Conservation (phyloP, 2,113 vertebrate genomes). For the Dipodomys spectabilis region DNA sequence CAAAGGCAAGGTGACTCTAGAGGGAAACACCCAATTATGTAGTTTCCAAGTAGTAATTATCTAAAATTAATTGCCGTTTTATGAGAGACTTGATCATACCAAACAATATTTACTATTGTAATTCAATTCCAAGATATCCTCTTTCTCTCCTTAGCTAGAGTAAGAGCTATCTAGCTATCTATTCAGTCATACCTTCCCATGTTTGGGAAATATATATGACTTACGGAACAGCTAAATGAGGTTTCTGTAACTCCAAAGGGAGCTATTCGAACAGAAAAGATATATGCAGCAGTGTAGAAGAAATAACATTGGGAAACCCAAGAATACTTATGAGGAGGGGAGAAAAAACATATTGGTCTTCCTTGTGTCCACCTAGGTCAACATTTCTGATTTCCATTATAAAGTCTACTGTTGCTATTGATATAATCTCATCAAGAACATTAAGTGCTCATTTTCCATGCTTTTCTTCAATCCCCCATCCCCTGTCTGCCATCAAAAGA, state of each 20-base stretch:
- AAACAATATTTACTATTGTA: constrained; percentile 78
- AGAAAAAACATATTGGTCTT: constrained; percentile 21
- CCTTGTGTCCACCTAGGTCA: constrained; percentile 46
- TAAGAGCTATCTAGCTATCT: constrained; percentile 27
- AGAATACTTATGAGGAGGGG: neutral
- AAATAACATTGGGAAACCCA: constrained; percentile 61
- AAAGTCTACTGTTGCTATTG: constrained; percentile 60
- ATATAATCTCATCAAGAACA: constrained; percentile 68
- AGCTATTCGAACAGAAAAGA: constrained; percentile 56
- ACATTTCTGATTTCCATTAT: constrained; percentile 69
- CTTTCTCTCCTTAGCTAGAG: constrained; percentile 31
- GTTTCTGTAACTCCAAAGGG: constrained; percentile 68
- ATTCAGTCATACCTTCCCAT: constrained; percentile 42
- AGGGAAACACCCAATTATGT: constrained; percentile 78
- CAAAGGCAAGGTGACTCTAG: constrained; percentile 77
- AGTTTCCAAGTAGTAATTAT: constrained; percentile 78
- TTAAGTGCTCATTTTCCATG: constrained; percentile 64
- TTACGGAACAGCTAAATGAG: constrained; percentile 41
- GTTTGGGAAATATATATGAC: constrained; percentile 53
- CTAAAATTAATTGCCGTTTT: constrained; percentile 80
- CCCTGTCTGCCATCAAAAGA: constrained; percentile 69
- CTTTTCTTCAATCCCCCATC: constrained; percentile 62
- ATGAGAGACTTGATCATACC: constrained; percentile 72
- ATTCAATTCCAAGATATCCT: constrained; percentile 64
- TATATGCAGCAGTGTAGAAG: constrained; percentile 41